A percentile compares a stretch with the other conserved stretches of the same genome.
phyloP scores from a whole-genome alignment of 64 coral and sea anemone genomes.

The Dendrophyllia cribrosa region DNA sequence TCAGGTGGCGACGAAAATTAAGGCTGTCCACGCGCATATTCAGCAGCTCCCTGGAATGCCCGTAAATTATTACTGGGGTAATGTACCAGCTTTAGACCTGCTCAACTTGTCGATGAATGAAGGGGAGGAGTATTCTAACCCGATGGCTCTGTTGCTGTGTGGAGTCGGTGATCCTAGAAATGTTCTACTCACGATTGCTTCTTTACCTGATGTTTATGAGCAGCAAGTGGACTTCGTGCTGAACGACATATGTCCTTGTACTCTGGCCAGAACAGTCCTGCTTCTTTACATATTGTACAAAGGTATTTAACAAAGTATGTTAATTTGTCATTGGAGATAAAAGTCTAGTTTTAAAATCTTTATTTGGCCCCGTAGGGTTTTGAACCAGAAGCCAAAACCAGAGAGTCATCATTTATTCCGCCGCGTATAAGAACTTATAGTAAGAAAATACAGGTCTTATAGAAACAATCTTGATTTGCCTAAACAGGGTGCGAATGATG shows the following conservation, averaged over 20 bases:
- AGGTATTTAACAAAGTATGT: too few relatives aligned
- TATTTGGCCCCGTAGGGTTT: too few relatives aligned
- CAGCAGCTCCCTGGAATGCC: not conserved
- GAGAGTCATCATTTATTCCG: too few relatives aligned
- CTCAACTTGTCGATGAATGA: slow-evolving; percentile 67
- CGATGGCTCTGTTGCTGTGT: slow-evolving; percentile 57
- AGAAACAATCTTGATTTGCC: too few relatives aligned
- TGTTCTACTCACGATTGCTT: slow-evolving; percentile 55
- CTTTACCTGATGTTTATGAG: slow-evolving; percentile 57
- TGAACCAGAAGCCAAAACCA: too few relatives aligned
- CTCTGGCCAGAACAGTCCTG: slow-evolving; percentile 48
- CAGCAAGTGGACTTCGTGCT: slow-evolving; percentile 49
- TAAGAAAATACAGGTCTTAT: too few relatives aligned
- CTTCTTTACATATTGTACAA: slow-evolving; percentile 61
- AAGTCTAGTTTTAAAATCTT: not conserved
- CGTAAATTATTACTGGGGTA: slow-evolving; percentile 69
- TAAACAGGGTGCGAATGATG: too few relatives aligned
- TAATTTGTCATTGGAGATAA: too few relatives aligned
- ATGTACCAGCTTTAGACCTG: slow-evolving; percentile 56
- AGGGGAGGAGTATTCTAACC: slow-evolving; percentile 15
- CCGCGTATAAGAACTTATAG: too few relatives aligned
- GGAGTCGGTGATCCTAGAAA: slow-evolving; percentile 71
- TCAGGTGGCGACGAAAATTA: not conserved
- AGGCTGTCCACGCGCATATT: not conserved
- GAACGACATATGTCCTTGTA: slow-evolving; percentile 70